A percentile compares a stretch with the other conserved stretches of the same genome.
phyloP scores from a whole-genome alignment of 2,113 vertebrate species.

The Puma concolor region DNA sequence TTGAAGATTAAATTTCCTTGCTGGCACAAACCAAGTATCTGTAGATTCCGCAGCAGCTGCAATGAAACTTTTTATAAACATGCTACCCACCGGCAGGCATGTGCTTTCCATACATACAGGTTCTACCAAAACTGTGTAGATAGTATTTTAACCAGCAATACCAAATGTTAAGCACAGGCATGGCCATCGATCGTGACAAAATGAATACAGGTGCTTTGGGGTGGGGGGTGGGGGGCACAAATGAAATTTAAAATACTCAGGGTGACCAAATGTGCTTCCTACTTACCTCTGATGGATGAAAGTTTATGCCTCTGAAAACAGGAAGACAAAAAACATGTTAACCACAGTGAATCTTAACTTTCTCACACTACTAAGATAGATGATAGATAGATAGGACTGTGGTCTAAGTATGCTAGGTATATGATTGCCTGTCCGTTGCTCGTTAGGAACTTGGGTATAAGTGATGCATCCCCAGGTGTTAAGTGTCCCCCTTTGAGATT shows the following conservation, averaged over 20 bases:
- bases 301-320: not conserved
- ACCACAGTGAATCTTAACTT: accelerated
- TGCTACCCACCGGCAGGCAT: accelerated
- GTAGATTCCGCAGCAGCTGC: not conserved
- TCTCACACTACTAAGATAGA: not conserved
- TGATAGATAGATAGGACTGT: not conserved
- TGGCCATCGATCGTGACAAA: not conserved
- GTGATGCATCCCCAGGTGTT: accelerated
- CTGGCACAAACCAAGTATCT: slow-evolving; percentile 9
- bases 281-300: not conserved
- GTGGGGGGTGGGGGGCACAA: not conserved
- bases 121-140: not conserved
- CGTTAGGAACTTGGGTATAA: not conserved
- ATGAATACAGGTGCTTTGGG: not conserved
- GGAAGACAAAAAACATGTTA: not conserved
- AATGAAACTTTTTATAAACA: not conserved
- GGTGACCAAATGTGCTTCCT: not conserved
- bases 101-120: not conserved
- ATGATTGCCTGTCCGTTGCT: no score
- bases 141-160: not conserved
- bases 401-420: no score
- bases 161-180: not conserved
- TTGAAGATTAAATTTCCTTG: slow-evolving; percentile 26
- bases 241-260: not conserved
- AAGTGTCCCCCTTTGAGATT: not conserved